These are phyloP conservation scores for Buathra laborator DNA, from an alignment of 2,888 invertebrate genomes.

Conservation along the genomic window DNA sequence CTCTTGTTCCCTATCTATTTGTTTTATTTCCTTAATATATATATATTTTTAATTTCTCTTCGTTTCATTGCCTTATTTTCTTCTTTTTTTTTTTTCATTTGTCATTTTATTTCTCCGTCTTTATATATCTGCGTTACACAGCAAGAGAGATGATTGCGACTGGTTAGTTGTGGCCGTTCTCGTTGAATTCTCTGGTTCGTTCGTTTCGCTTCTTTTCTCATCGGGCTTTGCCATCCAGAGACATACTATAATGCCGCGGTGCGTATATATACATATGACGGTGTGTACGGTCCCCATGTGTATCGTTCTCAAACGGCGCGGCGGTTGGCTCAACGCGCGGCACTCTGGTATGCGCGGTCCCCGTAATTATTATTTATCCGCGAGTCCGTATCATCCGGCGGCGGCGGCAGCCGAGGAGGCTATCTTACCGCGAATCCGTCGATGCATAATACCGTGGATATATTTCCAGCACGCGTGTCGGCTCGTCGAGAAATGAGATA, in stretches of 20 bases:
- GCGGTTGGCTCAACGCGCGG: constrained; percentile 41
- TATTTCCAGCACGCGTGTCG: constrained; percentile 56
- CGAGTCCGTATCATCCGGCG: constrained; percentile 75
- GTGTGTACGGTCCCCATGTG: background rate
- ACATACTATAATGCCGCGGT: constrained; percentile 41
- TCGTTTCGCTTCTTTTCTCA: constrained; percentile 56
- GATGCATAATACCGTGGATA: constrained; percentile 46
- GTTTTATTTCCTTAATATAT: background rate
- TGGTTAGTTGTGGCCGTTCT: constrained; percentile 56
- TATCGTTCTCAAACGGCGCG: constrained; percentile 25
- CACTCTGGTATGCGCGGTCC: constrained; percentile 64
- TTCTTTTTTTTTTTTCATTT: constrained; percentile 4
- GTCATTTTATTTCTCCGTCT: constrained; percentile 25
- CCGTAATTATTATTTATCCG: constrained; percentile 79
- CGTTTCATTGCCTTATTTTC: background rate
- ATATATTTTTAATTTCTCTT: background rate
- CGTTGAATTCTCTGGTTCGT: constrained; percentile 45
- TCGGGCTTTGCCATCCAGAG: constrained; percentile 15
- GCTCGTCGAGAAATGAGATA: constrained; percentile 30
- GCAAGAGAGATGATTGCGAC: constrained; percentile 54
- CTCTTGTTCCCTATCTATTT: background rate
- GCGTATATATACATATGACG: constrained; percentile 11
- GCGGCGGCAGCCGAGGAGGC: constrained; percentile 44
- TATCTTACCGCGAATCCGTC: constrained; percentile 63
- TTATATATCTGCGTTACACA: constrained; percentile 58